phyloP scores from a whole-genome alignment of 2,797 vertebrate genomes.

The Yasuhikotakia modesta region DNA sequence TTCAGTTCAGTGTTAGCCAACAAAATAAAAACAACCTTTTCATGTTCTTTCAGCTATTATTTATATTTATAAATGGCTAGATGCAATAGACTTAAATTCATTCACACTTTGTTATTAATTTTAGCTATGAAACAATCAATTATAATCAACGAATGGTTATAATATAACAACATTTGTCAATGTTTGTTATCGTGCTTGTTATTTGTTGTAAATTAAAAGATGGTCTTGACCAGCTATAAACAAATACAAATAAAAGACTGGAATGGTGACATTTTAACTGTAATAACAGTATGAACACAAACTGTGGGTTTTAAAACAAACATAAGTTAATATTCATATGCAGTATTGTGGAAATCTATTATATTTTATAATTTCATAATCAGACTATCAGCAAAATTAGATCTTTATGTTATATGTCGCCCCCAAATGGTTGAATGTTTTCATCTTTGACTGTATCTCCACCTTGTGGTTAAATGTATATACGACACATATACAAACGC shows the following conservation, averaged over 20 bases:
- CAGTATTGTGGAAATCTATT: not conserved
- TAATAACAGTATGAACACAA: too few relatives aligned
- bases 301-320: not conserved
- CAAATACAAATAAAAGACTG: too few relatives aligned
- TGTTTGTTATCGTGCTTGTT: not conserved
- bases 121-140: not conserved
- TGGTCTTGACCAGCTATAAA: not conserved
- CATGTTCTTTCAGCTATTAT: too few relatives aligned
- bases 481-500: not conserved
- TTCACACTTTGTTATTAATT: not conserved
- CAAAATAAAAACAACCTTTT: too few relatives aligned
- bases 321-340: not conserved
- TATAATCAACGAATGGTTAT: not conserved
- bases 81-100: not conserved
- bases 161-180: not conserved
- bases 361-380: slow-evolving; percentile 2
- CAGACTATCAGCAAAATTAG: not conserved
- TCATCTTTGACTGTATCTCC: slow-evolving; percentile 51
- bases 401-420: not conserved
- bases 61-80: not conserved
- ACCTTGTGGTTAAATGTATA: slow-evolving; percentile 47
- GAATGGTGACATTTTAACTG: too few relatives aligned
- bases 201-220: not conserved
- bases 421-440: not conserved
- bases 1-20: too few relatives aligned